These are phyloP conservation scores for Coreoperca whiteheadi DNA, from an alignment of 2,113 vertebrate genomes.

Conservation along the genomic window DNA sequence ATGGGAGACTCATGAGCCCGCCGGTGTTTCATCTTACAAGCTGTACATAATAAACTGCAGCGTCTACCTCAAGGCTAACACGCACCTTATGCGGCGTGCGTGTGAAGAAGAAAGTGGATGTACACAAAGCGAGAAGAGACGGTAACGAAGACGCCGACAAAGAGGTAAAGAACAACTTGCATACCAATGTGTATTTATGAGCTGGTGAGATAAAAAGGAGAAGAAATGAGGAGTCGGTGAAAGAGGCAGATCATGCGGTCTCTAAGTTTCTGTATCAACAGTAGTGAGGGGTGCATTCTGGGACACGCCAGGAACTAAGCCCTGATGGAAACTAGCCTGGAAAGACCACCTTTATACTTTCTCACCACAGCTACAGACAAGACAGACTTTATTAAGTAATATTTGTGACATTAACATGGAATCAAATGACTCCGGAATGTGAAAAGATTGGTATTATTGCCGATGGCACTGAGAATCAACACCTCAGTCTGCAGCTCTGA, in stretches of 20 bases:
- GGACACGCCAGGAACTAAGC: constrained; percentile 37
- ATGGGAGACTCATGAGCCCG: constrained; percentile 4
- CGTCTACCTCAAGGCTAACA: constrained; percentile 29
- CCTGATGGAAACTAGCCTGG: constrained; percentile 24
- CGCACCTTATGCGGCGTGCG: constrained; percentile 11
- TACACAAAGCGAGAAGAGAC: constrained; percentile 8
- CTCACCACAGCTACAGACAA: background rate
- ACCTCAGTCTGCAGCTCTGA: background rate
- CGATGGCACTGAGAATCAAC: background rate
- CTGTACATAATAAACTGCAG: constrained; percentile 36
- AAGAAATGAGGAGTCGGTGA: constrained; percentile 45
- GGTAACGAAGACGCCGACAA: constrained; percentile 6
- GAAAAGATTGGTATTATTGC: background rate
- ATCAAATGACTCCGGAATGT: background rate
- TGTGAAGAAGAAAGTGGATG: background rate
- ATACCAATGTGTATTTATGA: constrained; percentile 55
- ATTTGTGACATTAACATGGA: background rate
- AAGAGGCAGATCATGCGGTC: constrained; percentile 35
- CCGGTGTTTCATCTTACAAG: constrained; percentile 41
- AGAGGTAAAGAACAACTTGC: constrained; percentile 14
- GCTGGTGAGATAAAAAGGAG: constrained; percentile 48
- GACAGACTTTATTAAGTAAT: no score
- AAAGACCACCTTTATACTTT: constrained; percentile 14
- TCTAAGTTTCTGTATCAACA: constrained; percentile 36
- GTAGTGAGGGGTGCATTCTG: constrained; percentile 60